phyloP scores from a whole-genome alignment of 1,140 invertebrate species.

The Drosophila neocordata region DNA sequence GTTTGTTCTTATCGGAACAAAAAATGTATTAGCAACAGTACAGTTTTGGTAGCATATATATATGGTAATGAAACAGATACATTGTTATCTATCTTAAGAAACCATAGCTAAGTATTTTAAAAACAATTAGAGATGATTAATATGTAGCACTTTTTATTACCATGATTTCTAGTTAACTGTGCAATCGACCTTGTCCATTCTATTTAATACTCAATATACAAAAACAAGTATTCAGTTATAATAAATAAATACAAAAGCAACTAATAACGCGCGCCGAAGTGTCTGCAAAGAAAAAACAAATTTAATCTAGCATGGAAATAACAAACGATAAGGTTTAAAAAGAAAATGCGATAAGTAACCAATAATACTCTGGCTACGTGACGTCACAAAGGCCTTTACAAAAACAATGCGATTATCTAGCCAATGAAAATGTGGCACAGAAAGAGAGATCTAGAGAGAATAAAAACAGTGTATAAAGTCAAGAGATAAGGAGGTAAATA shows the following conservation, averaged over 20 bases:
- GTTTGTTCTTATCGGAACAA: constrained; percentile 72
- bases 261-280: constrained; percentile 18
- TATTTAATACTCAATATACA: not conserved
- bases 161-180: not conserved
- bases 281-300: constrained; percentile 48
- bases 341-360: constrained; percentile 24
- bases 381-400: constrained; percentile 59
- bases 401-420: constrained; percentile 10
- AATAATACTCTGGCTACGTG: constrained; percentile 42
- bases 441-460: not conserved
- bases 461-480: constrained; percentile 53
- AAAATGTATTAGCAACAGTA: constrained; percentile 43
- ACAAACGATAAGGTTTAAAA: constrained; percentile 27
- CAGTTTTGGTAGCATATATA: constrained; percentile 47
- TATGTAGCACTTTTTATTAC: not conserved
- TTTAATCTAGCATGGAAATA: not conserved
- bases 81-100: not conserved
- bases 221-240: constrained; percentile 18
- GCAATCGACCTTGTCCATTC: too few relatives aligned
- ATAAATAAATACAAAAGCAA: constrained; percentile 15
- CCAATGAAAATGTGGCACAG: constrained; percentile 8
- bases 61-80: constrained; percentile 32
- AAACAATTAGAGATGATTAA: not conserved
- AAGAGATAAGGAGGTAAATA: constrained; percentile 76
- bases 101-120: not conserved